Conservation (phyloP, 64 coral and sea anemone species). For the Montipora sp. region DNA sequence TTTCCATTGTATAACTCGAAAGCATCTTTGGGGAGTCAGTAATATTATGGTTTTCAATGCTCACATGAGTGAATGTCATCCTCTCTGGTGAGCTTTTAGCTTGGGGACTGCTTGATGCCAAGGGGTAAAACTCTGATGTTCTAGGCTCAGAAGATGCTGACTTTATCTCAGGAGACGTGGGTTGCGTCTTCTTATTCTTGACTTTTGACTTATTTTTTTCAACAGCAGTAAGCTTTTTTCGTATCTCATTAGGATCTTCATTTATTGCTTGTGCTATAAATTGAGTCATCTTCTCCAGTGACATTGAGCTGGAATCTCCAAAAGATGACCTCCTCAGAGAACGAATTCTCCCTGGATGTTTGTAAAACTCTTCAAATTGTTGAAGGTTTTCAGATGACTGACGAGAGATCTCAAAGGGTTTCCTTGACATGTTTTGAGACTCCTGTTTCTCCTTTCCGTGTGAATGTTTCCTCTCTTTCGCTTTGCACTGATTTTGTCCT, state of each 20-base stretch:
- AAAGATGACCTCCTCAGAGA: slow-evolving; percentile 20
- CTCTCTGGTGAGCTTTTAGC: slow-evolving; percentile 1
- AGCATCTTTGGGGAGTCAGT: slow-evolving; percentile 22
- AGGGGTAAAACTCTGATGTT: slow-evolving; percentile 37
- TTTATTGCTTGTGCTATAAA: slow-evolving; percentile 73
- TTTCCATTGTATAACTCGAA: slow-evolving; percentile 26
- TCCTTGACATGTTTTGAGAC: neutral
- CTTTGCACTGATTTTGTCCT: neutral
- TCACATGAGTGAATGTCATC: neutral
- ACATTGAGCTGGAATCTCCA: slow-evolving; percentile 25
- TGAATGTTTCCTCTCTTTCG: neutral
- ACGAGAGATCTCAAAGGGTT: slow-evolving; percentile 4
- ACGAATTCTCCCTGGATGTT: neutral
- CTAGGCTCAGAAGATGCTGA: neutral
- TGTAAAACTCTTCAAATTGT: slow-evolving; percentile 1
- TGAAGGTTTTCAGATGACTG: neutral
- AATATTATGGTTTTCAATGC: neutral
- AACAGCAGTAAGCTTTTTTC: slow-evolving; percentile 46
- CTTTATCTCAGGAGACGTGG: neutral
- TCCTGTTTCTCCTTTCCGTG: slow-evolving; percentile 22
- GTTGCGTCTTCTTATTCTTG: slow-evolving; percentile 7
- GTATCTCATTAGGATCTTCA: slow-evolving; percentile 51
- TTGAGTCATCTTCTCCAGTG: slow-evolving; percentile 48
- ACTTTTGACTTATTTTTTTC: slow-evolving; percentile 29
- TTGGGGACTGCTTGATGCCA: slow-evolving; percentile 68